Conservation (phyloP, 2,113 vertebrate genomes). For the Macrotus californicus region DNA sequence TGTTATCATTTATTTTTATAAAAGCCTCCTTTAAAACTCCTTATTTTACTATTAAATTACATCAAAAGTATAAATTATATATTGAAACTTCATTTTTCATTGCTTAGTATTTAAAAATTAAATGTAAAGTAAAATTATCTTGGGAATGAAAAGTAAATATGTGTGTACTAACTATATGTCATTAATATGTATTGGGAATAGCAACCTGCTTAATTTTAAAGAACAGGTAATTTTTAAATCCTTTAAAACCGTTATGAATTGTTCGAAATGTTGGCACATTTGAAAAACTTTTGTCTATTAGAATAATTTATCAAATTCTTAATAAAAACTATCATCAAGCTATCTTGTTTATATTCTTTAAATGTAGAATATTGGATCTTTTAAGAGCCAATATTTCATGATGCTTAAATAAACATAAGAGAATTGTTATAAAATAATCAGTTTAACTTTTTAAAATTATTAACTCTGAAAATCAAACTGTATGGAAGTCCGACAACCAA, state of each 20-base stretch:
- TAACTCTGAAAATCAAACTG: slow-evolving; percentile 28
- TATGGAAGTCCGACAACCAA: too few relatives aligned
- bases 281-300: background rate
- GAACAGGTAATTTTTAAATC: background rate
- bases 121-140: background rate
- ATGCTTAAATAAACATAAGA: background rate
- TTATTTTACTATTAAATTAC: slow-evolving; percentile 10
- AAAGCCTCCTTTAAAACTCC: background rate
- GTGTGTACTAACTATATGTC: background rate
- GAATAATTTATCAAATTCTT: background rate
- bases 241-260: slow-evolving; percentile 8
- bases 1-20: background rate
- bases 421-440: background rate
- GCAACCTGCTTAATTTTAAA: background rate
- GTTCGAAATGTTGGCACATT: slow-evolving; percentile 9
- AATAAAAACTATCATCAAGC: background rate
- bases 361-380: too few relatives aligned
- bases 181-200: background rate
- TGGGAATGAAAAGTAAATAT: slow-evolving; percentile 6
- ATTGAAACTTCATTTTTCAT: background rate
- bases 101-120: slow-evolving; percentile 30
- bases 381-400: background rate
- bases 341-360: background rate
- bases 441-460: background rate
- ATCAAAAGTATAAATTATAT: background rate